phyloP scores from a whole-genome alignment of 2,888 invertebrate genomes.

The Cryptocephalus primarius region DNA sequence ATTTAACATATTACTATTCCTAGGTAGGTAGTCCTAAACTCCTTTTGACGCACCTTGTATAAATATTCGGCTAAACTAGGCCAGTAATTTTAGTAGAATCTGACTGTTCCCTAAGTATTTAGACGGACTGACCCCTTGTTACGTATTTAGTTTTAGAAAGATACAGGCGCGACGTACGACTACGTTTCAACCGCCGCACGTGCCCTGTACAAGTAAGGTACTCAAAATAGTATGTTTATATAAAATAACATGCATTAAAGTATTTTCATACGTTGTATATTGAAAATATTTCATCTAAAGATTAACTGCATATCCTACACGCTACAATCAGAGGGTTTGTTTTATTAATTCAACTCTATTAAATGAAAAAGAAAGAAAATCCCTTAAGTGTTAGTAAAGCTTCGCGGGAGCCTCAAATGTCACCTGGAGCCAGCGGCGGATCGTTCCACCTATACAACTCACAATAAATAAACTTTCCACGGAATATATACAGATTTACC shows the following conservation, averaged over 20 bases:
- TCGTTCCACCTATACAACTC: slow-evolving; percentile 9
- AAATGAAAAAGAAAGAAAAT: too few species aligned
- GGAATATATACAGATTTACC: slow-evolving; percentile 22
- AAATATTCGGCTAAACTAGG: slow-evolving; percentile 23
- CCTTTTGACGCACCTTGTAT: slow-evolving; percentile 18
- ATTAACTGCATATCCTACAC: slow-evolving; percentile 18
- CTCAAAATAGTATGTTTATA: slow-evolving; percentile 15
- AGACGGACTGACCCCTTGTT: slow-evolving; percentile 26
- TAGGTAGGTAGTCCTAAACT: slow-evolving; percentile 8
- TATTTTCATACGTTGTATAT: slow-evolving; percentile 24
- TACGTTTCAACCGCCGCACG: too few species aligned
- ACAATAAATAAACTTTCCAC: slow-evolving; percentile 24
- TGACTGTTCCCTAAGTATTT: slow-evolving; percentile 24
- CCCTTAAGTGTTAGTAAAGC: slow-evolving; percentile 12
- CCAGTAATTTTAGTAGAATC: slow-evolving; percentile 18
- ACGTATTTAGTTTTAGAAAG: slow-evolving; percentile 18
- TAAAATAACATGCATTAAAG: slow-evolving; percentile 28
- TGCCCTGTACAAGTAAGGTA: slow-evolving; percentile 11
- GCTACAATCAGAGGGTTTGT: slow-evolving; percentile 29
- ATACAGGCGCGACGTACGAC: slow-evolving; percentile 1
- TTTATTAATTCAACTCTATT: too few species aligned
- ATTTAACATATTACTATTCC: not conserved
- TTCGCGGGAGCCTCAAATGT: slow-evolving; percentile 8
- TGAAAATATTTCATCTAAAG: slow-evolving; percentile 29
- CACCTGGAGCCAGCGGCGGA: slow-evolving; percentile 8